Conservation (phyloP, 2,888 invertebrate species). For the Eumacrocentrus americanus region DNA sequence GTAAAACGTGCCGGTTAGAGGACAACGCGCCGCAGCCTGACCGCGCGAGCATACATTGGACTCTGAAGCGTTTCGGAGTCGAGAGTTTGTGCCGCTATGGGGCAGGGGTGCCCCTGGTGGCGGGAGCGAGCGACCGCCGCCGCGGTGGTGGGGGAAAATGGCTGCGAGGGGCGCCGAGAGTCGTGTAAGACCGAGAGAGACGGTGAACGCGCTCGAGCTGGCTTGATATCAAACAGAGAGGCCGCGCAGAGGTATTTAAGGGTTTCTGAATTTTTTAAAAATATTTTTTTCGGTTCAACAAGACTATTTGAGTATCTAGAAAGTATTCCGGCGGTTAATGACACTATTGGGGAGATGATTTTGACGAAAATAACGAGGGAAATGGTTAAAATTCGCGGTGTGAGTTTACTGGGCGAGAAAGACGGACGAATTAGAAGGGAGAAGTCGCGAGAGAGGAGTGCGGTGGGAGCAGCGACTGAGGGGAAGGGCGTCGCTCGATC, state of each 20-base stretch:
- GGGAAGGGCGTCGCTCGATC: constrained; percentile 48
- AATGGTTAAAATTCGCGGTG: background rate
- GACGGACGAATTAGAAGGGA: background rate
- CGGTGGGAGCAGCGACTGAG: constrained; percentile 20
- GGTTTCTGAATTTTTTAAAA: background rate
- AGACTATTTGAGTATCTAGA: no score
- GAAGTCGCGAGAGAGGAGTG: background rate
- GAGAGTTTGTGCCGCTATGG: constrained; percentile 4
- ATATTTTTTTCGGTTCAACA: background rate
- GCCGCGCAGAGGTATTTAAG: background rate
- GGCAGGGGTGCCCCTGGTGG: constrained; percentile 22
- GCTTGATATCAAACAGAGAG: no score
- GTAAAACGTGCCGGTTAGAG: constrained; percentile 34
- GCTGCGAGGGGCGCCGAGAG: constrained; percentile 25
- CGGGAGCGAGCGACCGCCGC: constrained; percentile 17
- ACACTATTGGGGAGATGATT: no score
- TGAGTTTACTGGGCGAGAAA: background rate
- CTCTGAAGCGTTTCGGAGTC: constrained; percentile 31
- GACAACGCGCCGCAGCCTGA: constrained; percentile 33
- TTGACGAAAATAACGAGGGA: no score
- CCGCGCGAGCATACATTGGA: constrained; percentile 39
- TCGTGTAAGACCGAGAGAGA: no score
- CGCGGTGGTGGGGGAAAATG: constrained; percentile 13
- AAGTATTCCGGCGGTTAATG: no score
- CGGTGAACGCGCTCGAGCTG: constrained; percentile 5